These are phyloP conservation scores for Brotula barbata DNA, from an alignment of 2,797 vertebrate genomes.

Conservation along the genomic window DNA sequence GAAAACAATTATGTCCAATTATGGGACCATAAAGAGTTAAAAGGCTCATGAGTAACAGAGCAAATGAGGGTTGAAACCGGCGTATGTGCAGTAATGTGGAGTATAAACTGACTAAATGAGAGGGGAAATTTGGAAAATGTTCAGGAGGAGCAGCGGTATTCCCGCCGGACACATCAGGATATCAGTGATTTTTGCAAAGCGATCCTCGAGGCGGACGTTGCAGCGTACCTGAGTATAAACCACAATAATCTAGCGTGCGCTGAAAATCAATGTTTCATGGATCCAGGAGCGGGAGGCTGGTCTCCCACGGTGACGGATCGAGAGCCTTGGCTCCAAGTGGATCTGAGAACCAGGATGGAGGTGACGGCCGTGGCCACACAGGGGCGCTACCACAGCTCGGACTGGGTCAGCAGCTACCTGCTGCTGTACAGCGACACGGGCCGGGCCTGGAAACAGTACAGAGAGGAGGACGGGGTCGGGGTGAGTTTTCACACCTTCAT, in stretches of 20 bases:
- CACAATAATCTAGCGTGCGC: conserved; percentile 10
- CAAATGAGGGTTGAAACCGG: too few species aligned
- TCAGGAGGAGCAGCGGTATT: background rate
- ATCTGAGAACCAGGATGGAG: conserved; percentile 91
- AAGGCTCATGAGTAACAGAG: too few species aligned
- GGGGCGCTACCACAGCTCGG: conserved; percentile 89
- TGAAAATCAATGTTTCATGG: conserved; percentile 27
- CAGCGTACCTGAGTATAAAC: conserved; percentile 10
- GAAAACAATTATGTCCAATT: too few species aligned
- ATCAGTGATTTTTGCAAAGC: conserved; percentile 6
- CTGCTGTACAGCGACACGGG: conserved; percentile 95
- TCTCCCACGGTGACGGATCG: conserved; percentile 85
- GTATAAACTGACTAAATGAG: too few species aligned
- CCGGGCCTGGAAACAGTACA: conserved; percentile 90
- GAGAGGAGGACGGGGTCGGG: conserved; percentile 87
- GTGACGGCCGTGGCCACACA: conserved; percentile 91
- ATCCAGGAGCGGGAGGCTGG: conserved; percentile 92
- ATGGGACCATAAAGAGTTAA: too few species aligned
- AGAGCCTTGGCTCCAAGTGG: conserved; percentile 94
- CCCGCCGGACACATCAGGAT: background rate
- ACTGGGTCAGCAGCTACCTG: conserved; percentile 91
- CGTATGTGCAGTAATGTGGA: too few species aligned
- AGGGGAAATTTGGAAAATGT: too few species aligned
- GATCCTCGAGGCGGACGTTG: background rate
- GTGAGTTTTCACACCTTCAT: conserved; percentile 77